Base-by-base conservation (phyloP, 2,888 invertebrate species). In the Serrognathus titanus region DNA sequence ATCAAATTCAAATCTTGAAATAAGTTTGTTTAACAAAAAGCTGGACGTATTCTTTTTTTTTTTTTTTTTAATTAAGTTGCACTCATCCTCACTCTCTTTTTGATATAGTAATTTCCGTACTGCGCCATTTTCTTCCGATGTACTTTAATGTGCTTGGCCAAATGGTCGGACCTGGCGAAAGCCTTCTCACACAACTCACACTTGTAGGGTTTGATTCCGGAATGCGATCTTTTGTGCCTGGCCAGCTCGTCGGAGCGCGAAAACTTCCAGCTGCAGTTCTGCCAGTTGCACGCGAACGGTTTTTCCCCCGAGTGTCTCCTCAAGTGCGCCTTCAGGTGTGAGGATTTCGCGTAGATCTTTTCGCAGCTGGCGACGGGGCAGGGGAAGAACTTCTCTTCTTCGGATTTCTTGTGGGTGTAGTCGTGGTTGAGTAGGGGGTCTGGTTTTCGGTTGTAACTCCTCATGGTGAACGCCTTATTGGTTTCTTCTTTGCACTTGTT, bases 191-290 rank as follows among this genome's bases (percentile, higher is more conserved):
- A 97, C 67, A 92, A 84, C 56, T 84, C 83, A 76, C 97, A 97
- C 57, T 88, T 85, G 77, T 97, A 97, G 0, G 97, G 97, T 76
- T 96, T 96, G 60, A 94, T 85, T 0, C 97, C 97, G 0, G 94
- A 94, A 78, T 97, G 97, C n/a, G 94, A 95, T 62, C 97, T 84
- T 52, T 91, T 86, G 75, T 97, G 97, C 13, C 97, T 83, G 2
- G 95, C 93, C 63, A 97, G 78, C 77, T 97, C 97, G 75, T 97
- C 97, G 0, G 96, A 96, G 55, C 97, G 83, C 12, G 95, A 95
- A 80, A 97, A 97, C 65, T 90, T 84, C 96, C 96, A 97, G 36
- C 86, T 85, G 75, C 96, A 97, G 43, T 89, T 91, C 3, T 70
- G 67, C 83, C 83, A 84, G 57, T 81, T 82, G 67, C 83, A 83